Evolutionary conservation across 2,888 invertebrate species (phyloP), one percentile per base, ranked within the genome.

Genomic region (Nasonovia ribisnigri): DNA sequence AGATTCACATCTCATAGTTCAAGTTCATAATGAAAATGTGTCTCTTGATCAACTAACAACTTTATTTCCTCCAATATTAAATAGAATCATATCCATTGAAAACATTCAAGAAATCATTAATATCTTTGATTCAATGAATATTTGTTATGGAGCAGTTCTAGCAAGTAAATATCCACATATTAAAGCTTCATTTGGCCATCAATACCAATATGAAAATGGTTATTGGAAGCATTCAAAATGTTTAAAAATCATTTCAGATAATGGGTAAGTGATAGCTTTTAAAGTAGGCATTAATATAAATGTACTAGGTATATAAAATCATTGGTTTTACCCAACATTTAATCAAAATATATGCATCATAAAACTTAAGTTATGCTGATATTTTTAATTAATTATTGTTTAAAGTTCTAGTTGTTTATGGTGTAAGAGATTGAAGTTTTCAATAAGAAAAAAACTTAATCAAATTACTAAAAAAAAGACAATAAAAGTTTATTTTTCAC

Each of bases 61-160:
- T 13, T n/a, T 77, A 77, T 77, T 77, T 77, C 77, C n/a, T 16
- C 0, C 36, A 36, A n/a, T 16, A 77, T n/a, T 36, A 54, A 54
- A 54, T 16, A 77, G 13, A 77, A n/a, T 11, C 16, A n/a, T 77
- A 77, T n/a, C n/a, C 36, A 77, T 77, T 77, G n/a, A 77, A n/a
- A 29, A 77, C 36, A 13, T 77, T n/a, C 13, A 77, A 77, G 77
- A 77, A n/a, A n/a, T 77, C 4, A 77, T 77, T 67, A 11, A 67
- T 29, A 67, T 36, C 24, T 42, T 84, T 84, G 84, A 84, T 43
- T n/a, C 20, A 24, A 3, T 42, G 24, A 84, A 84, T 42, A 5
- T 84, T 88, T 88, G 26, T 51, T 51, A 88, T n/a, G 87, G 87
- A 48, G 87, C 87, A 51, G 51, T 88, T 48, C 48, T 51, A n/a